Evolutionary conservation across 2,113 vertebrate species (phyloP), one percentile per base, ranked within the genome.

Genomic region (Vulpes ferrilata): DNA sequence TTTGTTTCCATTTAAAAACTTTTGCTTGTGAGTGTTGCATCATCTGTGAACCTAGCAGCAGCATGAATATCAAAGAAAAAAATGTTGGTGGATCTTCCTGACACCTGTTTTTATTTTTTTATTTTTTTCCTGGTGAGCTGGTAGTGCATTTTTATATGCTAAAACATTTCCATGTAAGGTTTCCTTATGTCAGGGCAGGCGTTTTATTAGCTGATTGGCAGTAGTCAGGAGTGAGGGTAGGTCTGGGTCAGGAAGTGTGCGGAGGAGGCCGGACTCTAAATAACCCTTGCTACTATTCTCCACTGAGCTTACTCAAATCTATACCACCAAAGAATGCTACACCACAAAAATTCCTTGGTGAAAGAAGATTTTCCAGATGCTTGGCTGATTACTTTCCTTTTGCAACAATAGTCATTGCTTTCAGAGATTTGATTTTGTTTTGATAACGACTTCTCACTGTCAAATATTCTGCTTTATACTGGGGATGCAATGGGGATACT

Each of bases 1-100:
- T 98, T 98, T 98, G 89, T 98, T 98, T 97, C 79, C 81, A 48
- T 91, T 93, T 82, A 64, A 96, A 96, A 97, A 48, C 9, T 0
- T 97, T 97, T 97, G 53, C 93, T 87, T 85, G 51, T 78, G 94
- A 97, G 69, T 22, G 9, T 97, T 98, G 92, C 91, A 95, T 97
- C 87, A 64, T 78, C 93, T 93, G 59, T 89, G 74, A 87, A 92
- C 81, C 90, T 82, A 97, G 20, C 67, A 87, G 51, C 55, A 43
- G 64, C 85, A 23, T 86, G 87, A 93, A 87, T 95, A 97, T 96
- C 96, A 98, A 97, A 94, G 76, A 96, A 20, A 91, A 92, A 62
- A 43, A 95, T 93, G 71, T 59, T 67, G 73, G 74, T 85, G 96
- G 92, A 95, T 98, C 78, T 90, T 90, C 22, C 92, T 97, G 88